Percentiles rank a stretch among this genome's conserved stretches.
Evolutionary conservation across 2,113 vertebrate species (phyloP).

Genomic region (Peromyscus maniculatus): DNA sequence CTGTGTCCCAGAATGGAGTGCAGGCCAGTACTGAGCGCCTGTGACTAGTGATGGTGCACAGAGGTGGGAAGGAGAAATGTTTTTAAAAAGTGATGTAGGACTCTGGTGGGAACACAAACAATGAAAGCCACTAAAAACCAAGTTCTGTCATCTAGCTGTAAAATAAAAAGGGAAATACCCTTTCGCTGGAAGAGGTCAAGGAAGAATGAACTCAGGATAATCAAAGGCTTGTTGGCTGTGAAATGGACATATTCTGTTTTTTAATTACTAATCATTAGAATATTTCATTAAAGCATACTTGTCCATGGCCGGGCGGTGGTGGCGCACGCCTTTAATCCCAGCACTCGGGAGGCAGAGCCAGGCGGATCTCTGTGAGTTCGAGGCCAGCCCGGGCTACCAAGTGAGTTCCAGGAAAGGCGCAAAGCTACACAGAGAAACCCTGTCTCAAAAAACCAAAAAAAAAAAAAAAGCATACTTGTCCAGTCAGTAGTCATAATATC

Average conservation of each 20-base stretch:
- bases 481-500: constrained; percentile 12
- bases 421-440: too few relatives aligned
- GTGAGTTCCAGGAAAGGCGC: too few relatives aligned
- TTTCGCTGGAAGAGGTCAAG: neutral
- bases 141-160: neutral
- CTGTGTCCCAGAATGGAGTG: neutral
- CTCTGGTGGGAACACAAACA: neutral
- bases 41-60: neutral
- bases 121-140: neutral
- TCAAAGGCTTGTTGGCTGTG: neutral
- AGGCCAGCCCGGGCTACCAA: too few relatives aligned
- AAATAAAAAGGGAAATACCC: neutral
- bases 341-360: too few relatives aligned
- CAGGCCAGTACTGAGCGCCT: neutral
- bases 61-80: neutral
- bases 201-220: constrained; percentile 17
- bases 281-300: neutral
- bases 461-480: neutral
- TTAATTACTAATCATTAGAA: constrained; percentile 1
- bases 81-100: neutral
- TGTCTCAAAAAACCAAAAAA: too few relatives aligned
- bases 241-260: neutral
- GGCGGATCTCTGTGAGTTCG: too few relatives aligned
- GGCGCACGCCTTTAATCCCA: too few relatives aligned
- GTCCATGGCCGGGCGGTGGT: too few relatives aligned